phyloP scores from a whole-genome alignment of 2,888 invertebrate species.

The Epinotia demarniana region DNA sequence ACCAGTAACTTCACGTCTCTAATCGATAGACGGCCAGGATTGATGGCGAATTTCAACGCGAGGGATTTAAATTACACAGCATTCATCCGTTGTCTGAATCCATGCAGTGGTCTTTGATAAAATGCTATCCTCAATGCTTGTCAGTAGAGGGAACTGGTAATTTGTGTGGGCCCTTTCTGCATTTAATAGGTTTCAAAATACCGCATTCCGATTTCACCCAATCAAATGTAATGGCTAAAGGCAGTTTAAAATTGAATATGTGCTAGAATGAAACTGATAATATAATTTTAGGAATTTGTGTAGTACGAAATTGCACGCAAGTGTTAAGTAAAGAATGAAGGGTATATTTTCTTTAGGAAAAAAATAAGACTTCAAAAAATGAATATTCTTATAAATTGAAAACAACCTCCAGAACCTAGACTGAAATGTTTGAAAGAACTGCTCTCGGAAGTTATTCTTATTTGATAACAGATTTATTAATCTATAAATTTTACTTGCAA shows the following conservation, averaged over 20 bases:
- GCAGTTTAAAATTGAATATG: no score
- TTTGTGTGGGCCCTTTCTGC: conserved; percentile 48
- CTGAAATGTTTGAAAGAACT: conserved; percentile 15
- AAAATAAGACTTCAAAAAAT: no score
- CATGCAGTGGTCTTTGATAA: conserved; percentile 71
- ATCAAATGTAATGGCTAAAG: no score
- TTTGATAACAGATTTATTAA: conserved; percentile 31
- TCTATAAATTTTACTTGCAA: conserved; percentile 30
- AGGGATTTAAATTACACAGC: conserved; percentile 71
- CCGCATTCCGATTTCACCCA: no score
- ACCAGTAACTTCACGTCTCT: neutral
- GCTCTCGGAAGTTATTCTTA: conserved; percentile 19
- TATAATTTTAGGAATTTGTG: no score
- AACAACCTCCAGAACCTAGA: no score
- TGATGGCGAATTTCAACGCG: conserved; percentile 66
- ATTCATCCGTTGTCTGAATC: conserved; percentile 70
- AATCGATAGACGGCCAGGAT: conserved; percentile 58
- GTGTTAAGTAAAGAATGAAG: no score
- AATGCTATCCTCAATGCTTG: conserved; percentile 73
- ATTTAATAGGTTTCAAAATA: neutral
- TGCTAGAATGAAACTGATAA: no score
- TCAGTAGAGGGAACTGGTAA: conserved; percentile 66
- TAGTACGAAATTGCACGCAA: no score
- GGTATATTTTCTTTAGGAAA: no score
- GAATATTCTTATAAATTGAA: no score